Conservation (phyloP, 2,888 invertebrate genomes). For the Salticus scenicus region DNA sequence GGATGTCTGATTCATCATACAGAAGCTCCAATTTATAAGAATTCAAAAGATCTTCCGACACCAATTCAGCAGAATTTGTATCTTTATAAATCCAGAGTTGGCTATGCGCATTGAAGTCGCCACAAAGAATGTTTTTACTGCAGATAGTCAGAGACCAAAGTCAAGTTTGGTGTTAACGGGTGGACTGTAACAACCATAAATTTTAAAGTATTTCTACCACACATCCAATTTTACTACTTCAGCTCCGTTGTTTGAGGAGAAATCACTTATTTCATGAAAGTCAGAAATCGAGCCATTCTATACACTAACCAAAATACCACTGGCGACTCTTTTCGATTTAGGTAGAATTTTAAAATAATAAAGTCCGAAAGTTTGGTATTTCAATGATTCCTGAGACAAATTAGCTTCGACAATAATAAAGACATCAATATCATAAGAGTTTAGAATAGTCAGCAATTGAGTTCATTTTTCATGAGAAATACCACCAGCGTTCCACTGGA, state of each 20-base stretch:
- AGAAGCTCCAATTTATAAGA: background rate
- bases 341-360: background rate
- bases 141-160: background rate
- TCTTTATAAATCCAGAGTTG: conserved; percentile 3
- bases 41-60: background rate
- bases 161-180: background rate
- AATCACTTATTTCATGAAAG: background rate
- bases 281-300: background rate
- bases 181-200: background rate
- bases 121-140: background rate
- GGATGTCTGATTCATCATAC: background rate
- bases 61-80: background rate
- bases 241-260: background rate
- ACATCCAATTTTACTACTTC: background rate
- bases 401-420: background rate
- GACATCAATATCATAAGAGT: background rate
- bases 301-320: background rate
- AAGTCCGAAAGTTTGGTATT: background rate
- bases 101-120: conserved; percentile 6
- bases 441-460: background rate
- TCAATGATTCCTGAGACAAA: background rate
- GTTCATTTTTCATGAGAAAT: background rate
- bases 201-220: background rate
- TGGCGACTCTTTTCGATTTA: background rate
- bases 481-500: background rate